Conservation (phyloP, 2,797 vertebrate genomes). For the Cottoperca gobio region DNA sequence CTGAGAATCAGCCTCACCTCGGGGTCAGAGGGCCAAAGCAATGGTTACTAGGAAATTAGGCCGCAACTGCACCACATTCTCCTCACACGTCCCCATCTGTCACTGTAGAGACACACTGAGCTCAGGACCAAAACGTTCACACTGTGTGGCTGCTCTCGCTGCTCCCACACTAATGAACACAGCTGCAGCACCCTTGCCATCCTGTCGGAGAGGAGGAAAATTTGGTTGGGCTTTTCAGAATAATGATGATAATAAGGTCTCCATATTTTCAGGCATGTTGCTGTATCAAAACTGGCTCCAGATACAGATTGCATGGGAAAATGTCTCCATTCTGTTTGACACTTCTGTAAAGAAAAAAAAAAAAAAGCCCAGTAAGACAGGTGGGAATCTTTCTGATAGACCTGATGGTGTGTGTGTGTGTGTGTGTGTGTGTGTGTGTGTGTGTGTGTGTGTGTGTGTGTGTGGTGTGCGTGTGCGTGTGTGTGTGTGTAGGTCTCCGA, state of each 20-base stretch:
- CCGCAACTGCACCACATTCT: conserved; percentile 77
- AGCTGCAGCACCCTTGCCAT: conserved; percentile 77
- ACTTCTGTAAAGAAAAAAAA: conserved; percentile 5
- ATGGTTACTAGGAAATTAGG: conserved; percentile 83
- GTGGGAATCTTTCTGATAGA: conserved; percentile 58
- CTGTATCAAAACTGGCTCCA: conserved; percentile 65
- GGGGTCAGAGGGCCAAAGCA: conserved; percentile 81
- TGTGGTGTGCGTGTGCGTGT: too few species aligned
- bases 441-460: not conserved
- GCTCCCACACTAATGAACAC: conserved; percentile 81
- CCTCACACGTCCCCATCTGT: conserved; percentile 85
- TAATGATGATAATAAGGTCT: conserved; percentile 73
- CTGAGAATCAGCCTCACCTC: conserved; percentile 80
- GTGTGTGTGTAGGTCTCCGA: conserved; percentile 85
- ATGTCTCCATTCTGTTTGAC: conserved; percentile 72
- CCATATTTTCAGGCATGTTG: conserved; percentile 65
- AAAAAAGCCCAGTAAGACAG: conserved; percentile 48
- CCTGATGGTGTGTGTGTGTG: conserved; percentile 20
- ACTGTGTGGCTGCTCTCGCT: conserved; percentile 58
- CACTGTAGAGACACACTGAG: conserved; percentile 72
- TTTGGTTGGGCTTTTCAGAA: conserved; percentile 64
- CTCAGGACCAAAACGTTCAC: conserved; percentile 66
- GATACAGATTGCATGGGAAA: conserved; percentile 49
- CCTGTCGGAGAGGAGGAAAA: conserved; percentile 62
- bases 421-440: conserved; percentile 17